Evolutionary conservation across 2,888 invertebrate genomes (phyloP), one percentile per base, ranked within the genome.

Genomic region (Drosophila meridionalis): DNA sequence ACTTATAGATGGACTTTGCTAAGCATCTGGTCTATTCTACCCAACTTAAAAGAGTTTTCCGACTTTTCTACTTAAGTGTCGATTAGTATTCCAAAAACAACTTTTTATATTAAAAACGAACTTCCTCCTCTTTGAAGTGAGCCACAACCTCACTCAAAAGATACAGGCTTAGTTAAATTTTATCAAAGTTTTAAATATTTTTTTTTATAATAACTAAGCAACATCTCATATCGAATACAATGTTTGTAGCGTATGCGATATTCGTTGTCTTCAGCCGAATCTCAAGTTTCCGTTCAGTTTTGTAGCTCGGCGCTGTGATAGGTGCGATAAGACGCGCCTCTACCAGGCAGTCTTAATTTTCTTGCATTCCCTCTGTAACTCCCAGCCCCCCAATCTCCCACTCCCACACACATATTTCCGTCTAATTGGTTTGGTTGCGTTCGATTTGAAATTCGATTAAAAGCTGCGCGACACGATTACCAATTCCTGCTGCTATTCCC

Each of bases 371-470:
- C 9, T 48, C 28, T 48, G 45, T 56, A 61, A 32, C 50, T 53
- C 34, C 32, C 36, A 43, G 9, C 45, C 26, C 11, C 30, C 40
- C n/a, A 28, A 56, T 38, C 43, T n/a, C 38, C 28, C 14, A 45
- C 42, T 26, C 30, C 53, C 42, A 52, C 45, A 52, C 11, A 20
- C 58, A 50, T 38, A 55, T 64, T 76, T 73, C 47, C 56, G 20
- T 70, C 79, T 79, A 79, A 79, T 80, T 79, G 80, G 79, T 79
- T 80, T 71, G 79, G 56, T 48, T 71, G 73, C 65, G 77, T 77
- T 80, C 80, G 80, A 80, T 80, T 80, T 80, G 80, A 77, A 80
- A 80, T 80, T 80, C 79, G 79, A 80, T 80, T 80, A 80, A 80
- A 74, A 69, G 70, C 69, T 73, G 77, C 79, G 76, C 80, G 80